Base-by-base conservation (phyloP, 2,113 vertebrate genomes). In the Phylloscopus trochilus region DNA sequence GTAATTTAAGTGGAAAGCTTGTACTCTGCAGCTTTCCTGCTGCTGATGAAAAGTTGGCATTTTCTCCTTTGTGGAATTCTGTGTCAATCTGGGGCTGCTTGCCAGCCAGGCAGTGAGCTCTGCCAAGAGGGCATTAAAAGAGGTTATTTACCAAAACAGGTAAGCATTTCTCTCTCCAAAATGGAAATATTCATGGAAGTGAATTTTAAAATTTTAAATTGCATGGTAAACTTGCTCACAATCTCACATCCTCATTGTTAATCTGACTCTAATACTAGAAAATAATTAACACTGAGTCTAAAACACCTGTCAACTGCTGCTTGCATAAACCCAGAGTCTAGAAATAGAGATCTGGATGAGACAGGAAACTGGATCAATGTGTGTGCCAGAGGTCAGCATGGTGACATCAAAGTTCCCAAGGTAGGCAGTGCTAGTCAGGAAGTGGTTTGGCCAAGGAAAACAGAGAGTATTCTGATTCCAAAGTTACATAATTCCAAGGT, bases 51-150 rank as follows among this genome's bases (percentile, higher is more conserved):
- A 97, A 94, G 63, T 81, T 96, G 92, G 89, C 89, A 69, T 85
- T 96, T 93, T 90, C 58, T 95, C 73, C 89, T 92, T 53, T 63
- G 93, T 94, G 97, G 95, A 95, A 97, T 97, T 96, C 77, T 64
- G 92, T 93, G 93, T 94, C 96, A 96, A 91, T 97, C 94, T 95
- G 86, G 73, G 86, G 93, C 94, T 95, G 78, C 51, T 93, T 96
- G 95, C 95, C 97, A 91, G 47, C 44, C 58, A 37, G 60, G 73
- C 94, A 84, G 51, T 37, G 39, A 89, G 31, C 58, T 78, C 56
- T 93, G 94, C 91, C 95, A 96, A 95, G 89, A 79, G 52, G 49
- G 91, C 3, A 6, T 96, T 96, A 96, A 82, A 92, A 70, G 49
- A 24, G 23, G 16, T 95, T 82, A 77, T 89, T 96, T 91, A 77